Base-by-base conservation (phyloP, 2,888 invertebrate species). In the Lochmaea crataegi region DNA sequence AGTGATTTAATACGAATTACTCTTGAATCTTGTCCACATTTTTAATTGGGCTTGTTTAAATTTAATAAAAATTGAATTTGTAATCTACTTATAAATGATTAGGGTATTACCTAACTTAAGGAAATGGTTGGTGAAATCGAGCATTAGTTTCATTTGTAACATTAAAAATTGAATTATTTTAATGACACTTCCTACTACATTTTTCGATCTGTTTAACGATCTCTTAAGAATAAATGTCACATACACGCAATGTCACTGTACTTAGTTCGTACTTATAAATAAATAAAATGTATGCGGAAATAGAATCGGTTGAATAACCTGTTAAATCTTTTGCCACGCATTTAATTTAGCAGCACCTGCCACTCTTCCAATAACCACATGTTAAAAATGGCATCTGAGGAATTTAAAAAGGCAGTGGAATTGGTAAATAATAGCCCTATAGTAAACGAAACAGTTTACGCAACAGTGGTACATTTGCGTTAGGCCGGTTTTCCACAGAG, bases 291-390 rank as follows among this genome's bases (percentile, higher is more conserved):
- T 45, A 70, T 66, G 73, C 75, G 73, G 75, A 75, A 75, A 75
- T 72, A 71, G 71, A 73, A 67, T 61, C 71, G 65, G 76, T 76
- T 76, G 76, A 76, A 76, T 73, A 73, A 76, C 76, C 76, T 64
- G 65, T 53, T 66, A 68, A 72, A 72, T 72, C 72, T 73, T 72
- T 64, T 16, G 45, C 63, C 60, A 48, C 48, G 61, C 74, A 66
- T 48, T 68, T 48, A 16, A 53, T 61, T 45, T 45, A 57, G 65
- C 65, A 58, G 71, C 74, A 76, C 74, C 76, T 74, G 76, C 67
- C 56, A n/a, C n/a, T 67, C 22, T 65, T 72, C 51, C 58, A 71
- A 63, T 61, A 71, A 70, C 71, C 65, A 76, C 71, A 65, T 70
- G 69, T 66, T 72, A 53, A 70, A 64, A 69, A 70, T 68, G 74